Conservation (phyloP, 2,797 vertebrate species). For the Monodelphis domestica region DNA sequence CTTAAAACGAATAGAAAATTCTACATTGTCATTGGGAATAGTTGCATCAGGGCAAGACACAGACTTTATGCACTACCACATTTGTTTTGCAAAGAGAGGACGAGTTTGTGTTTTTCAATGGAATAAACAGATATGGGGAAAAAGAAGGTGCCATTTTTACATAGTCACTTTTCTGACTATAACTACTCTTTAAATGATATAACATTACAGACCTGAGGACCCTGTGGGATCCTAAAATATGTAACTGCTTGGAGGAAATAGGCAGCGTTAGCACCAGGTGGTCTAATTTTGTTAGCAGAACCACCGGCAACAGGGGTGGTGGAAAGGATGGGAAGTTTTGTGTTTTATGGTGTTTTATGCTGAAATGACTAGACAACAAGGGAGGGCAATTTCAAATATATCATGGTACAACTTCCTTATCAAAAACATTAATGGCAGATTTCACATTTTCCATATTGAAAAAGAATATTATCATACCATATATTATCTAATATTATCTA, state of each 20-base stretch:
- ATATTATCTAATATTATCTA: no score
- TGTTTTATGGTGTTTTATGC: not conserved
- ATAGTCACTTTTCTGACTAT: slow-evolving; percentile 6
- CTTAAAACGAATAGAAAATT: slow-evolving; percentile 29
- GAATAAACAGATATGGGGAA: slow-evolving; percentile 57
- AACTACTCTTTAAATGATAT: slow-evolving; percentile 55
- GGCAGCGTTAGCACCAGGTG: slow-evolving; percentile 42
- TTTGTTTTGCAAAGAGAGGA: slow-evolving; percentile 19
- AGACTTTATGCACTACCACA: slow-evolving; percentile 27
- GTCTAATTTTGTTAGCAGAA: slow-evolving; percentile 39
- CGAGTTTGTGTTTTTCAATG: slow-evolving; percentile 49
- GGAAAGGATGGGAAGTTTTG: no score
- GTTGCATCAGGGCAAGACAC: slow-evolving; percentile 34
- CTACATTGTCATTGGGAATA: slow-evolving; percentile 66
- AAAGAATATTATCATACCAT: no score
- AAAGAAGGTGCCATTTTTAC: slow-evolving; percentile 13
- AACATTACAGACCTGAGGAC: slow-evolving; percentile 21
- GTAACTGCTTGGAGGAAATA: slow-evolving; percentile 48
- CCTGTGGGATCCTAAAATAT: slow-evolving; percentile 50
- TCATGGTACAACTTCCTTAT: not conserved
- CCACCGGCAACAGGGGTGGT: not conserved
- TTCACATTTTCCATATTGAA: slow-evolving; percentile 7
- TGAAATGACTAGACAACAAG: not conserved
- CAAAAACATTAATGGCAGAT: slow-evolving; percentile 32
- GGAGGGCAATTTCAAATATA: not conserved